Conservation (phyloP, 1,140 invertebrate species). For the Pinna nobilis region DNA sequence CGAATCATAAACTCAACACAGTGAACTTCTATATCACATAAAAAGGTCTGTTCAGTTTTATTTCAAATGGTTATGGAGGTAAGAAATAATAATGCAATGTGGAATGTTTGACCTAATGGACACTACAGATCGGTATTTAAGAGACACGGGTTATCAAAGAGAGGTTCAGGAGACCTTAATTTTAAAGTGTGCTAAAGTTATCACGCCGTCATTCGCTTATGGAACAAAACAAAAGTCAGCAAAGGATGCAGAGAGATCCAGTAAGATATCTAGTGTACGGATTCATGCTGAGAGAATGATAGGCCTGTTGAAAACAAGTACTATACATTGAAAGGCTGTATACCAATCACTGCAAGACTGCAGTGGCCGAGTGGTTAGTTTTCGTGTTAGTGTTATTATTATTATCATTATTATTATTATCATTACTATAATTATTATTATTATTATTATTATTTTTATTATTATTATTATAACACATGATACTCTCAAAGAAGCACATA, state of each 20-base stretch:
- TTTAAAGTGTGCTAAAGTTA: neutral
- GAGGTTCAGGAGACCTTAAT: neutral
- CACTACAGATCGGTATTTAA: neutral
- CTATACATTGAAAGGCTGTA: too few species aligned
- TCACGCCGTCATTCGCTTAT: too few species aligned
- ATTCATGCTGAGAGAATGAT: too few species aligned
- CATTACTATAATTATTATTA: too few species aligned
- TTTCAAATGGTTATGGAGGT: conserved; percentile 36
- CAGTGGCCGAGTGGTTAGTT: too few species aligned
- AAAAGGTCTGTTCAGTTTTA: conserved; percentile 18
- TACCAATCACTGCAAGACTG: too few species aligned
- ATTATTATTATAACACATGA: too few species aligned
- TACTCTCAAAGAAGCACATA: too few species aligned
- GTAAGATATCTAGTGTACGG: conserved; percentile 1
- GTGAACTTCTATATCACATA: conserved; percentile 30
- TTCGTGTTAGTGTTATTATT: too few species aligned
- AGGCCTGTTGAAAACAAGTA: too few species aligned
- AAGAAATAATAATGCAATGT: neutral
- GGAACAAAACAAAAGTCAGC: conserved; percentile 8
- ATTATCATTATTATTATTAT: too few species aligned
- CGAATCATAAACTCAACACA: conserved; percentile 30
- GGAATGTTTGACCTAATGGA: neutral
- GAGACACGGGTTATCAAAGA: conserved; percentile 18
- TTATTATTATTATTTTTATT: too few species aligned
- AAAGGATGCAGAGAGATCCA: conserved; percentile 1